These are phyloP conservation scores for Ctenosaura bakeri DNA, from an alignment of 2,797 vertebrate species.

Conservation along the genomic window DNA sequence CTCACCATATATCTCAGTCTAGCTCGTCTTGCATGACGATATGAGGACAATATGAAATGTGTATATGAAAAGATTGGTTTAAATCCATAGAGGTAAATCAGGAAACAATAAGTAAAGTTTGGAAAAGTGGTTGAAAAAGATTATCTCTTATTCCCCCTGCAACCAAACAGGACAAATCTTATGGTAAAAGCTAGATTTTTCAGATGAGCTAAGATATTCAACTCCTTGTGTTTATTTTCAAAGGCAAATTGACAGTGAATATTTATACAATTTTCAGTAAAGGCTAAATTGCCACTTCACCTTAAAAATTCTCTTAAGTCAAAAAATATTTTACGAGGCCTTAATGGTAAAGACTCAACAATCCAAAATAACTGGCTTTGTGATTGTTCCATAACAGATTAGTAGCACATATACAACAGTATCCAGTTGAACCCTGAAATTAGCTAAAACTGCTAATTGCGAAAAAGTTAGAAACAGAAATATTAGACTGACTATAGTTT, in stretches of 20 bases:
- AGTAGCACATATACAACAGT: not conserved
- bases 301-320: not conserved
- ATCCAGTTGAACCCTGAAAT: not conserved
- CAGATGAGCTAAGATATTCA: not conserved
- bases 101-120: not conserved
- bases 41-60: too few relatives aligned
- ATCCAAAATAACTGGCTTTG: not conserved
- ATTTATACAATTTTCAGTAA: not conserved
- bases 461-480: not conserved
- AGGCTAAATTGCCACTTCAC: not conserved
- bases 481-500: conserved; percentile 26
- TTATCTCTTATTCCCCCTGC: too few relatives aligned
- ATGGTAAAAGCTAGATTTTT: not conserved
- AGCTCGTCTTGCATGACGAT: too few relatives aligned
- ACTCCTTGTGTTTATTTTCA: not conserved
- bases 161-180: not conserved
- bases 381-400: not conserved
- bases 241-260: not conserved
- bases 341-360: not conserved
- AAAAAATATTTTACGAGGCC: not conserved
- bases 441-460: conserved; percentile 9
- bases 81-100: not conserved
- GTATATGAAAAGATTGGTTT: too few relatives aligned
- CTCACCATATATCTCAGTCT: too few relatives aligned
- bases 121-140: too few relatives aligned